Percentiles rank a stretch among this genome's conserved stretches.
phyloP scores from a whole-genome alignment of 2,797 vertebrate genomes.

The Erethizon dorsatum region DNA sequence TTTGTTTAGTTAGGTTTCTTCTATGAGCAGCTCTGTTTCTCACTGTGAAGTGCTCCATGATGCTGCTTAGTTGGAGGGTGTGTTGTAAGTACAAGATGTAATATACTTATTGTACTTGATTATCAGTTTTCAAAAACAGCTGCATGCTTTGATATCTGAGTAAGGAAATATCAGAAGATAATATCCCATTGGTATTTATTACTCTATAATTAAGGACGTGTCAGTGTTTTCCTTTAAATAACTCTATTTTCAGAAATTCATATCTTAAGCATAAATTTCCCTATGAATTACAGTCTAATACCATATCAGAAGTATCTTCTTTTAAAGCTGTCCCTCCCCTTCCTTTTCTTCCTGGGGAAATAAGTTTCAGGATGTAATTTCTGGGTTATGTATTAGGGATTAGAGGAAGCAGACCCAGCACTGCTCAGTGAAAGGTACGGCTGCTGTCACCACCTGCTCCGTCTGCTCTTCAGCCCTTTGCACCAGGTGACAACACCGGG shows the following conservation, averaged over 20 bases:
- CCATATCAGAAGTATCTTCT: conserved; percentile 79
- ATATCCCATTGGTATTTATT: conserved; percentile 90
- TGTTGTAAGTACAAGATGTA: conserved; percentile 83
- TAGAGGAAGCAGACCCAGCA: conserved; percentile 49
- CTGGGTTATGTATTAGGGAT: conserved; percentile 65
- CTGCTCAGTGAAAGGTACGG: conserved; percentile 29
- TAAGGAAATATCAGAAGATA: conserved; percentile 89
- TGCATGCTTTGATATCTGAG: conserved; percentile 84
- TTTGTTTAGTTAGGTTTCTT: conserved; percentile 83
- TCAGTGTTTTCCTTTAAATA: conserved; percentile 88
- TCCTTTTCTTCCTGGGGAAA: conserved; percentile 74
- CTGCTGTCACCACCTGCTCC: neutral
- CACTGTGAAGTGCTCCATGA: conserved; percentile 64
- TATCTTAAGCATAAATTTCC: conserved; percentile 88
- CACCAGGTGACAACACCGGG: neutral
- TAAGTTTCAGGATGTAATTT: conserved; percentile 78
- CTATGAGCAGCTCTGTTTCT: conserved; percentile 73
- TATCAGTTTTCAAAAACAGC: conserved; percentile 89
- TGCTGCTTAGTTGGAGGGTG: conserved; percentile 77
- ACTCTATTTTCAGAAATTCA: conserved; percentile 89
- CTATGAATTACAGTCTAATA: conserved; percentile 86
- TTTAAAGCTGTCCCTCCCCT: conserved; percentile 78
- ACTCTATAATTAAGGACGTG: conserved; percentile 90
- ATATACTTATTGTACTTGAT: conserved; percentile 83
- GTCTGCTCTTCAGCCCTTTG: neutral